Evolutionary conservation across 2,113 vertebrate species (phyloP).

Genomic region (Amazona vittata): DNA sequence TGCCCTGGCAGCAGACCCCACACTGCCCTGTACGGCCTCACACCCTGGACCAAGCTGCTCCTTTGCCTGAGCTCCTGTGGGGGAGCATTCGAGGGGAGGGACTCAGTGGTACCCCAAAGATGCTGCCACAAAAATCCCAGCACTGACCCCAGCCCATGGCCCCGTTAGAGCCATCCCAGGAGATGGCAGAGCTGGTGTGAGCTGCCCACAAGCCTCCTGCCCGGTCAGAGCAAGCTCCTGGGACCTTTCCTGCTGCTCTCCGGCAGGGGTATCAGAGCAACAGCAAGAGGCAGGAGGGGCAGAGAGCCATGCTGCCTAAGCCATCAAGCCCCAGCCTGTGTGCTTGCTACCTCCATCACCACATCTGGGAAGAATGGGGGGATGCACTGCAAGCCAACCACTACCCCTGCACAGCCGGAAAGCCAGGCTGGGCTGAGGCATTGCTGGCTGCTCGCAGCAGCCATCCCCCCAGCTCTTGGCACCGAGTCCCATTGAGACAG

Average conservation of each 20-base stretch:
- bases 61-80: accelerated
- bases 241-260: neutral
- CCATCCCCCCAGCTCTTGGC: neutral
- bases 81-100: accelerated
- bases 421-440: neutral
- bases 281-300: neutral
- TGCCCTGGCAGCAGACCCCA: neutral
- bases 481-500: neutral
- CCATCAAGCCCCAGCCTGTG: neutral
- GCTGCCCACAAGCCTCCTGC: neutral
- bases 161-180: neutral
- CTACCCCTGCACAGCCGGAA: neutral
- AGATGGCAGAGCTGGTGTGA: neutral
- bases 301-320: neutral
- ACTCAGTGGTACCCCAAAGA: neutral
- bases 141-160: neutral
- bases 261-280: neutral
- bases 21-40: neutral
- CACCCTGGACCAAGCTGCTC: too few relatives aligned
- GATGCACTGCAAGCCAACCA: neutral
- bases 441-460: neutral
- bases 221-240: neutral
- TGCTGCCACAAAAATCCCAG: neutral
- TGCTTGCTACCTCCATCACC: neutral
- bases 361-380: neutral